Evolutionary conservation across 2,888 invertebrate species (phyloP).

Genomic region (Cheilosia urbana): DNA sequence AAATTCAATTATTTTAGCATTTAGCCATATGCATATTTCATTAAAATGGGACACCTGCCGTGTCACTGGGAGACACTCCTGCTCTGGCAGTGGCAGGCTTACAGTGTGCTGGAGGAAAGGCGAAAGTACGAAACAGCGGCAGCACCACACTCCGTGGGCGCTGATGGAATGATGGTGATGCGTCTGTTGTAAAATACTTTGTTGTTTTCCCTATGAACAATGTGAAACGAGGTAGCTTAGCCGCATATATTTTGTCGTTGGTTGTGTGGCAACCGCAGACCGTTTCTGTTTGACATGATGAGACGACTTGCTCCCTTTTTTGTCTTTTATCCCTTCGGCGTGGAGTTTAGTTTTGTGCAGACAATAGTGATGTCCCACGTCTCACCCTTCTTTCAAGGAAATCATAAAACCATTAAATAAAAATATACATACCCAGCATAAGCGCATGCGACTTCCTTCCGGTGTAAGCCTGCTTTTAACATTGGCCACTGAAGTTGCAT

Average conservation of each 20-base stretch:
- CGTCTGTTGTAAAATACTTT: constrained; percentile 3
- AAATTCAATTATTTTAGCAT: constrained; percentile 83
- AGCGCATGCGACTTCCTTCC: constrained; percentile 23
- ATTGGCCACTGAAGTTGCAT: constrained; percentile 52
- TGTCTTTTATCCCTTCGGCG: constrained; percentile 20
- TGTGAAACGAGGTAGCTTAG: constrained; percentile 15
- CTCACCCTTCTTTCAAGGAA: constrained; percentile 1
- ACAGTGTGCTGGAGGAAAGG: neutral
- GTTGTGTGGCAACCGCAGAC: constrained; percentile 29
- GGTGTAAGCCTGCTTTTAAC: constrained; percentile 37
- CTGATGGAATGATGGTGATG: constrained; percentile 35
- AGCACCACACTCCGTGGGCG: neutral
- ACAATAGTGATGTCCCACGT: neutral
- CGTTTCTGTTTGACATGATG: constrained; percentile 27
- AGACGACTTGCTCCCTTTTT: constrained; percentile 26
- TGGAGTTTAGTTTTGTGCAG: constrained; percentile 9
- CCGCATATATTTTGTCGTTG: constrained; percentile 28
- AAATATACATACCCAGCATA: constrained; percentile 25
- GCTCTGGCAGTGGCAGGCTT: constrained; percentile 4
- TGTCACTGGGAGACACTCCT: constrained; percentile 63
- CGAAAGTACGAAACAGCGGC: neutral
- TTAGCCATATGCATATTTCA: constrained; percentile 83
- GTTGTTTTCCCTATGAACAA: constrained; percentile 8
- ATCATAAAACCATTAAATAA: constrained; percentile 70
- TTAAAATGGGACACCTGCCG: constrained; percentile 82